Conservation (phyloP, 2,797 vertebrate genomes). For the Enteromius viviparus region DNA sequence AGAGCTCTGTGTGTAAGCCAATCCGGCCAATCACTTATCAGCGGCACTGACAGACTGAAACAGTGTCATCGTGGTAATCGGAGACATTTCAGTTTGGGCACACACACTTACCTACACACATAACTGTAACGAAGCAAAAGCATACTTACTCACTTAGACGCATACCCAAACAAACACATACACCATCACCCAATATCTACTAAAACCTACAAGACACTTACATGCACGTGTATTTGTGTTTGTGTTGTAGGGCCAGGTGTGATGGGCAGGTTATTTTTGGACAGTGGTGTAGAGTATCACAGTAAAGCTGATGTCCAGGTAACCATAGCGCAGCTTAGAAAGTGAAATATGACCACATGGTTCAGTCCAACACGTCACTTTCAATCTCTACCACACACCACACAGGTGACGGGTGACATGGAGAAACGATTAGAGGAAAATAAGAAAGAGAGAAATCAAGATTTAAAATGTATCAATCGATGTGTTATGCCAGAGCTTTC, state of each 20-base stretch:
- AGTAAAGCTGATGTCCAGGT: conserved; percentile 76
- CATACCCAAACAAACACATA: neutral
- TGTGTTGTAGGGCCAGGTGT: conserved; percentile 21
- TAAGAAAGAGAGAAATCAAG: neutral
- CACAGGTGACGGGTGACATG: conserved; percentile 3
- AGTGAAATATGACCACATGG: conserved; percentile 79
- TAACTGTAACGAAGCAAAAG: conserved; percentile 1
- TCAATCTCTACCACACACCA: conserved; percentile 77
- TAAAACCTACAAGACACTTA: neutral
- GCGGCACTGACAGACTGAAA: conserved; percentile 71
- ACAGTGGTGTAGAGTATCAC: conserved; percentile 75
- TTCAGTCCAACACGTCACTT: conserved; percentile 67
- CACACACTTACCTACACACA: conserved; percentile 11
- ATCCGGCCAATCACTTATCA: conserved; percentile 77
- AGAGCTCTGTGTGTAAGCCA: conserved; percentile 71
- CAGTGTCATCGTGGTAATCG: conserved; percentile 68
- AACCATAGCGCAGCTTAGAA: conserved; percentile 83
- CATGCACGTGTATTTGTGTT: conserved; percentile 12
- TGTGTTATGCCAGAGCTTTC: neutral
- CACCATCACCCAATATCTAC: neutral
- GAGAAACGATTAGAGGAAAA: conserved; percentile 12
- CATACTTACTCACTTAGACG: neutral
- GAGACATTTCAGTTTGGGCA: conserved; percentile 62
- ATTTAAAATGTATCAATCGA: neutral
- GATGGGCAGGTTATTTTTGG: conserved; percentile 67